phyloP scores from a whole-genome alignment of 92 coral and sea anemone species.

The Zoanthus solanderi region DNA sequence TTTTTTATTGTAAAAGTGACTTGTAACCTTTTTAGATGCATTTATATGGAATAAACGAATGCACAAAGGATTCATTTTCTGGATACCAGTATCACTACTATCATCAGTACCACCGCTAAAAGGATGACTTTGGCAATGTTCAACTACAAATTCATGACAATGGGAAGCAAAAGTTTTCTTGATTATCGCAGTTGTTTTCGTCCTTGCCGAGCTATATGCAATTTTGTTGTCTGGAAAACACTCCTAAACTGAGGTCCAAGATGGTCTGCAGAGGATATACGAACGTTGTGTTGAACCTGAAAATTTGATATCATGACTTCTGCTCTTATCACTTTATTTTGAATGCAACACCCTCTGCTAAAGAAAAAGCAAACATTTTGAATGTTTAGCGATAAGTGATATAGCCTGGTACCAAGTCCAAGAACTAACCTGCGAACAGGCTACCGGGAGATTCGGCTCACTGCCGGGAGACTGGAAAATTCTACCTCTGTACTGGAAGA shows the following conservation, averaged over 20 bases:
- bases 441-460: neutral
- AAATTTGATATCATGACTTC: conserved; percentile 53
- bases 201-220: conserved; percentile 57
- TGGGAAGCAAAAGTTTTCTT: conserved; percentile 52
- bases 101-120: conserved; percentile 67
- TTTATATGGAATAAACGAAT: conserved; percentile 56
- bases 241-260: conserved; percentile 47
- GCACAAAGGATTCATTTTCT: conserved; percentile 63
- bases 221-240: conserved; percentile 57
- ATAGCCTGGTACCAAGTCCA: neutral
- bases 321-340: conserved; percentile 25
- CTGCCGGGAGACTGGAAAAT: neutral
- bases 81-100: conserved; percentile 53
- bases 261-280: conserved; percentile 52
- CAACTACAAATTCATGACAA: conserved; percentile 40
- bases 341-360: too few relatives aligned
- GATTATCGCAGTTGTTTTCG: conserved; percentile 55
- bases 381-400: neutral
- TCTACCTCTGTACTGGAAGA: too few relatives aligned
- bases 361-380: neutral
- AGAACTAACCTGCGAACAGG: neutral
- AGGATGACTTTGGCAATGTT: conserved; percentile 65
- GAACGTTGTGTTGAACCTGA: conserved; percentile 59
- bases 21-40: conserved; percentile 53
- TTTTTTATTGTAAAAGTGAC: conserved; percentile 53